These are phyloP conservation scores for Nemotelus nigrinus DNA, from an alignment of 2,888 invertebrate genomes.

Conservation along the genomic window DNA sequence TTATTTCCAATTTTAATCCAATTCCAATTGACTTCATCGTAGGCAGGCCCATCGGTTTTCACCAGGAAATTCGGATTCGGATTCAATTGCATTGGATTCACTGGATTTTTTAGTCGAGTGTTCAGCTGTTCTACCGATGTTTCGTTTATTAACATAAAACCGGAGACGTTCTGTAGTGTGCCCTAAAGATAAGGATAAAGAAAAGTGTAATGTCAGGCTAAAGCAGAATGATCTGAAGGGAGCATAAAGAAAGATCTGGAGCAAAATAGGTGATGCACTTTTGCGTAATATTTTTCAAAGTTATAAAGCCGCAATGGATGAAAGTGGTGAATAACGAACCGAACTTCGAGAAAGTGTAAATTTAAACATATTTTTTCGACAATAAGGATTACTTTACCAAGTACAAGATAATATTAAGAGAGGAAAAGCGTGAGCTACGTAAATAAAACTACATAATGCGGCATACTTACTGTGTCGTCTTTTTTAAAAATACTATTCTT, in stretches of 20 bases:
- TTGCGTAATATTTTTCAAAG: too few relatives aligned
- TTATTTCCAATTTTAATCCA: conserved; percentile 73
- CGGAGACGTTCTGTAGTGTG: conserved; percentile 73
- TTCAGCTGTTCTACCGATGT: conserved; percentile 76
- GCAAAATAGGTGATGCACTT: too few relatives aligned
- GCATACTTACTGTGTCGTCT: conserved; percentile 51
- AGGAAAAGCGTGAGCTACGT: not conserved
- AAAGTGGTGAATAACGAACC: too few relatives aligned
- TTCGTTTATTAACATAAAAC: conserved; percentile 75
- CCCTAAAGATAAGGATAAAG: conserved; percentile 62
- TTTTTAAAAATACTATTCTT: conserved; percentile 54
- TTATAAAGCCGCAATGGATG: too few relatives aligned
- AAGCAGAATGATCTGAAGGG: too few relatives aligned
- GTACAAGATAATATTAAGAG: too few relatives aligned
- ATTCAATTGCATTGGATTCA: conserved; percentile 71
- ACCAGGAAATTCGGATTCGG: conserved; percentile 73
- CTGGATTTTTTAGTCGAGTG: conserved; percentile 67
- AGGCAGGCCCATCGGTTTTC: conserved; percentile 67
- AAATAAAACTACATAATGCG: too few relatives aligned
- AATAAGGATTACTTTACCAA: too few relatives aligned
- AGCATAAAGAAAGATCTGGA: too few relatives aligned
- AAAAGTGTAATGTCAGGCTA: too few relatives aligned
- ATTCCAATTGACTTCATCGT: conserved; percentile 77
- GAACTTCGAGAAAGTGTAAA: too few relatives aligned
- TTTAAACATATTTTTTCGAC: too few relatives aligned